Evolutionary conservation across 2,888 invertebrate species (phyloP).

Genomic region (Hirtodrosophila trivittata): DNA sequence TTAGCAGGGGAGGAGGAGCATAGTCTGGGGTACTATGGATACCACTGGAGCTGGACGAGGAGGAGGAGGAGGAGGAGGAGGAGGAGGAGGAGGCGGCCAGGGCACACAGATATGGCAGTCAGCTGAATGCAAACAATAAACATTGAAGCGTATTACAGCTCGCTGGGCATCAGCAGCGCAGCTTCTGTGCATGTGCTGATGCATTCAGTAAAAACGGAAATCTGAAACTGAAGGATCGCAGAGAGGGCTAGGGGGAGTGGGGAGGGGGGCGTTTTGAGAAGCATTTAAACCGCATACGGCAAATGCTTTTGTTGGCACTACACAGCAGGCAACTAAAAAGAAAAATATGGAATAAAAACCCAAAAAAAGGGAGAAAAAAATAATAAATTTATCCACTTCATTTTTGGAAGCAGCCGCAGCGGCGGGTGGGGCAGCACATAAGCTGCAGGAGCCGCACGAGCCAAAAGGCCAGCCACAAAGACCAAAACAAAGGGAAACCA

Average conservation of each 20-base stretch:
- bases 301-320: constrained; percentile 50
- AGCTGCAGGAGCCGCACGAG: background rate
- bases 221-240: background rate
- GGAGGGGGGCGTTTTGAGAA: background rate
- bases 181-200: constrained; percentile 14
- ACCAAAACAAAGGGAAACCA: background rate
- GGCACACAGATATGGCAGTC: constrained; percentile 18
- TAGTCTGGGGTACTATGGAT: too few species aligned
- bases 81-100: too few species aligned
- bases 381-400: constrained; percentile 67
- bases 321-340: constrained; percentile 20
- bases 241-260: background rate
- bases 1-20: background rate
- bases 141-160: constrained; percentile 67
- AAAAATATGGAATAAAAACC: constrained; percentile 1
- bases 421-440: constrained; percentile 5
- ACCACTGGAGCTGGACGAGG: too few species aligned
- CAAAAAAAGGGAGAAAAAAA: constrained; percentile 26
- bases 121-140: constrained; percentile 71
- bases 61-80: too few species aligned
- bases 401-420: constrained; percentile 39
- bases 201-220: constrained; percentile 14
- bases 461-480: constrained; percentile 13
- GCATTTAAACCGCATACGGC: constrained; percentile 49
- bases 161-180: constrained; percentile 54